Conservation (phyloP, 2,888 invertebrate species). For the Thymelicus acteon region DNA sequence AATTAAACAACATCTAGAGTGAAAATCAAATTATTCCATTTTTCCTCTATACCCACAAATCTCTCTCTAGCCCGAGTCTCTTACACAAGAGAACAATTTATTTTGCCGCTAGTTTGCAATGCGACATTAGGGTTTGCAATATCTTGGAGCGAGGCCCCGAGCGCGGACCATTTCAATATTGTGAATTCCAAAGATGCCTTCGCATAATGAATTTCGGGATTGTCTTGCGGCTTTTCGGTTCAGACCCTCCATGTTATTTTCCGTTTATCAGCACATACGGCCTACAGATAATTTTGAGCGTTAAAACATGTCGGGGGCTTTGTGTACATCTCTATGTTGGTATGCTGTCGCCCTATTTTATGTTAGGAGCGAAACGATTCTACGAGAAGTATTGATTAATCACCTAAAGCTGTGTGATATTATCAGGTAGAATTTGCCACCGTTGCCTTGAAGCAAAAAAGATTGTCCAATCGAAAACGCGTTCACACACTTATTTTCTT, state of each 20-base stretch:
- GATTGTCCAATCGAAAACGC: too few relatives aligned
- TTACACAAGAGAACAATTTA: conserved; percentile 62
- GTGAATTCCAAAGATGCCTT: conserved; percentile 81
- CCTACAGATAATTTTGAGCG: conserved; percentile 50
- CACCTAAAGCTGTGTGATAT: too few relatives aligned
- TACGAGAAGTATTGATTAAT: too few relatives aligned
- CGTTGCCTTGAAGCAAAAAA: too few relatives aligned
- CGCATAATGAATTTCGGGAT: conserved; percentile 83
- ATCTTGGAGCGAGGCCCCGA: conserved; percentile 54
- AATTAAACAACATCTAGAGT: too few relatives aligned
- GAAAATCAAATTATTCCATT: too few relatives aligned
- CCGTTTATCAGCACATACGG: conserved; percentile 51
- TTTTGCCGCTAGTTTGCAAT: conserved; percentile 66
- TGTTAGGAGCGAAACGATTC: too few relatives aligned
- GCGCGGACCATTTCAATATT: conserved; percentile 77
- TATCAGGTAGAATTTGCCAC: too few relatives aligned
- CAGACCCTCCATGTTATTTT: conserved; percentile 65
- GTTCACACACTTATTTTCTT: too few relatives aligned
- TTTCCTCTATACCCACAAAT: not conserved
- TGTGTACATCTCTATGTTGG: too few relatives aligned
- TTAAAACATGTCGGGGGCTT: not conserved
- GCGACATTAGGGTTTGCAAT: conserved; percentile 64
- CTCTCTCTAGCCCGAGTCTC: not conserved
- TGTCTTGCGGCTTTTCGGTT: conserved; percentile 80
- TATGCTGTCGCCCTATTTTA: too few relatives aligned